Conservation (phyloP, 1,140 invertebrate species). For the Hetaerina americana region DNA sequence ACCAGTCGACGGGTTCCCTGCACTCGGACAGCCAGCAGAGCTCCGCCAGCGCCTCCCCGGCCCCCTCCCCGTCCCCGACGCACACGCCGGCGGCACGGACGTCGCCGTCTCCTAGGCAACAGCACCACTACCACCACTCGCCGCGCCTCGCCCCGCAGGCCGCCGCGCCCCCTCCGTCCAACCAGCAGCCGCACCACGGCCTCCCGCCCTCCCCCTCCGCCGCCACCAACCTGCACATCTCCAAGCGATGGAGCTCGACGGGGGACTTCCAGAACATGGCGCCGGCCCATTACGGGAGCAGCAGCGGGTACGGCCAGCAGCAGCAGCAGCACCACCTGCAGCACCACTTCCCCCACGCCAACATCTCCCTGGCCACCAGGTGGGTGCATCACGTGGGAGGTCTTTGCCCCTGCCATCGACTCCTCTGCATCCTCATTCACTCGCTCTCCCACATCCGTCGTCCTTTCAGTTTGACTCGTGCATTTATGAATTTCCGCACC, state of each 20-base stretch:
- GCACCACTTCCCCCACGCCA: slow-evolving; percentile 21
- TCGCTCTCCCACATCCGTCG: no score
- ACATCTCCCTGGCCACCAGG: slow-evolving; percentile 37
- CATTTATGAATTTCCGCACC: no score
- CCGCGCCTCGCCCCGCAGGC: slow-evolving; percentile 5
- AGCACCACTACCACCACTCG: slow-evolving; percentile 7
- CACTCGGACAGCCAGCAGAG: slow-evolving; percentile 67
- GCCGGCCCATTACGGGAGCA: slow-evolving; percentile 10
- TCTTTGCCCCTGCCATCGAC: no score
- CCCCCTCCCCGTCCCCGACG: slow-evolving; percentile 66
- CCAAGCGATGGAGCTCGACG: slow-evolving; percentile 72
- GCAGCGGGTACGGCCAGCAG: no score
- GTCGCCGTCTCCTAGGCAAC: slow-evolving; percentile 7
- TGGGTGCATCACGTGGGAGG: no score
- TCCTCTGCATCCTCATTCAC: not conserved
- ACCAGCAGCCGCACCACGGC: slow-evolving; percentile 10
- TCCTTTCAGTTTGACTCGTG: no score
- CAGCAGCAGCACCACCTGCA: slow-evolving; percentile 18
- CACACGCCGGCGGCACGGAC: slow-evolving; percentile 38
- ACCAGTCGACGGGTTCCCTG: slow-evolving; percentile 71
- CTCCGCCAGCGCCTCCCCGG: slow-evolving; percentile 66
- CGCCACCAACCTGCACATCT: slow-evolving; percentile 28
- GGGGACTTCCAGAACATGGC: slow-evolving; percentile 50
- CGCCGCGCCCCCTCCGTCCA: slow-evolving; percentile 20
- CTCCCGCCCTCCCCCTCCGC: slow-evolving; percentile 16